These are phyloP conservation scores for Chaenocephalus aceratus DNA, from an alignment of 2,113 vertebrate species.

Conservation along the genomic window DNA sequence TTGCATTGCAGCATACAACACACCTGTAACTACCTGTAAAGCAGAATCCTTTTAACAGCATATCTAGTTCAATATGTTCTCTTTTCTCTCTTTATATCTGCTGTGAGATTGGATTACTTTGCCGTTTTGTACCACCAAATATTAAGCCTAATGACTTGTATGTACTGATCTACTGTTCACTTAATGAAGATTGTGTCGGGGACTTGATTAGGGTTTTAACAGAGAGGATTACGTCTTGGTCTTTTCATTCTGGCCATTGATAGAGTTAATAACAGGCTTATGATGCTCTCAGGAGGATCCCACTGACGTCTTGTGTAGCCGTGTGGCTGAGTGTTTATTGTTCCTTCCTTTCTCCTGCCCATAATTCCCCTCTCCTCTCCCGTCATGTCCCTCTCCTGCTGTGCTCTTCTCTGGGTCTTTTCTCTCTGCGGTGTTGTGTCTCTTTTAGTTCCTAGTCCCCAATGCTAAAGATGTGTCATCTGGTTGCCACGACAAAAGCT, in stretches of 20 bases:
- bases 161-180: constrained; percentile 10
- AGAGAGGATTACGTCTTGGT: constrained; percentile 50
- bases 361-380: constrained; percentile 37
- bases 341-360: constrained; percentile 39
- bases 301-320: constrained; percentile 52
- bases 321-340: constrained; percentile 57
- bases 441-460: constrained; percentile 36
- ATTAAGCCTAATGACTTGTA: constrained; percentile 17
- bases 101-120: constrained; percentile 7
- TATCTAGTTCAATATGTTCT: background rate
- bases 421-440: constrained; percentile 35
- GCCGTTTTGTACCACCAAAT: background rate
- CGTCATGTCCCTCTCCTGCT: constrained; percentile 48
- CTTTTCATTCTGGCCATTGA: constrained; percentile 56
- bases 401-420: constrained; percentile 33
- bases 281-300: constrained; percentile 44
- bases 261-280: constrained; percentile 67
- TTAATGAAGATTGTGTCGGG: constrained; percentile 42
- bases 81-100: background rate
- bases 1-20: background rate
- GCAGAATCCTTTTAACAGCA: background rate
- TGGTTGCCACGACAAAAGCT: constrained; percentile 65
- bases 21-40: background rate
- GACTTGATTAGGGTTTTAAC: constrained; percentile 54
- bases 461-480: constrained; percentile 21